phyloP scores from a whole-genome alignment of 2,888 invertebrate species.

The Dioctria linearis region DNA sequence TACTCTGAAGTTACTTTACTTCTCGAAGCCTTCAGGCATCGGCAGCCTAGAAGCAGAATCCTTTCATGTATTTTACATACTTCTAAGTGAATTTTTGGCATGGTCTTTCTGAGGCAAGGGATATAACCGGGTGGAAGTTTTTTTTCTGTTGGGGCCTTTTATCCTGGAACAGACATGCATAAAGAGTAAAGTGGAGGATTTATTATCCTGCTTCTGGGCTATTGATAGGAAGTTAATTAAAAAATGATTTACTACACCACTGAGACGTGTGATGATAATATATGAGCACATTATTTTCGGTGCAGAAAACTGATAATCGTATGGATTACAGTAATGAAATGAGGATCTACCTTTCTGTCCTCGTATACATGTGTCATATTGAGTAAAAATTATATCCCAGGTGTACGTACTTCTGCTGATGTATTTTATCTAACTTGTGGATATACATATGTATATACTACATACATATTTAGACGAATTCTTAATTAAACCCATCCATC shows the following conservation, averaged over 20 bases:
- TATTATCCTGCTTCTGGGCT: constrained; percentile 38
- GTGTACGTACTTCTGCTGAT: no score
- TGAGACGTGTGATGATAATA: constrained; percentile 37
- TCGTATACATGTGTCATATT: not conserved
- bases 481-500: no score
- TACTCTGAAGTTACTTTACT: not conserved
- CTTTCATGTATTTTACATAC: constrained; percentile 52
- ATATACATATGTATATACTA: no score
- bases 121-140: constrained; percentile 6
- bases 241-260: constrained; percentile 46
- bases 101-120: constrained; percentile 21
- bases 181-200: constrained; percentile 36
- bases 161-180: constrained; percentile 25
- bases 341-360: not conserved
- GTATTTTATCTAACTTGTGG: no score
- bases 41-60: not conserved
- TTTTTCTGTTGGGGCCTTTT: constrained; percentile 11
- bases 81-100: constrained; percentile 57
- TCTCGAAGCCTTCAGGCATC: constrained; percentile 15
- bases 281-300: constrained; percentile 17
- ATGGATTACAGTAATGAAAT: not conserved
- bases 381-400: not conserved
- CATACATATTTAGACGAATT: no score
- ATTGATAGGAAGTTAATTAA: constrained; percentile 54
- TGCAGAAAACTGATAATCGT: constrained; percentile 29